Percentiles rank a stretch among this genome's conserved stretches.
phyloP scores from a whole-genome alignment of 1,140 invertebrate species.

The Cephus cinctus region DNA sequence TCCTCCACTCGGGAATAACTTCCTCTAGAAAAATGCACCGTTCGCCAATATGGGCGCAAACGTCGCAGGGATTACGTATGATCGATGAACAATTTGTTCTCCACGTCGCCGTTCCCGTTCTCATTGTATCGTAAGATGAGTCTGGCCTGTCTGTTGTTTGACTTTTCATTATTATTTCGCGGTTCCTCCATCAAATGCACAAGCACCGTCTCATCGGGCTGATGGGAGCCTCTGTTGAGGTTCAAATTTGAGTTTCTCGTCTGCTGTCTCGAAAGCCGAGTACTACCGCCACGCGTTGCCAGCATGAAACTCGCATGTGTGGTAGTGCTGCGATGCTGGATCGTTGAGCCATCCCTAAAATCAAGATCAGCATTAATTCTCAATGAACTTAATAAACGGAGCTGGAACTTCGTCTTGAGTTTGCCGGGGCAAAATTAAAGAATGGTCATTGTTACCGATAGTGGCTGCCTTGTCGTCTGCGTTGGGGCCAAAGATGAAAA shows the following conservation, averaged over 20 bases:
- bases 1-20: too few species aligned
- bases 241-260: slow-evolving; percentile 2
- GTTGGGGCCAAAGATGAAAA: slow-evolving; percentile 70
- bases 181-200: neutral
- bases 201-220: neutral
- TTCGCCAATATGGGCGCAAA: too few species aligned
- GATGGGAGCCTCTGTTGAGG: neutral
- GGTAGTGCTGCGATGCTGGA: neutral
- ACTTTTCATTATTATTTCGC: neutral
- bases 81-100: too few species aligned
- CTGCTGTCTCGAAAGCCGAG: neutral
- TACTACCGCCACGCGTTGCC: neutral
- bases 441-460: slow-evolving; percentile 11
- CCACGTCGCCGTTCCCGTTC: neutral
- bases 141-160: neutral
- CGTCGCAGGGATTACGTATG: too few species aligned
- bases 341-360: neutral
- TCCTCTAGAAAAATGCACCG: too few species aligned
- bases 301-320: neutral
- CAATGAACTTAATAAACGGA: too few species aligned
- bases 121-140: neutral
- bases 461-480: slow-evolving; percentile 25
- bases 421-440: neutral
- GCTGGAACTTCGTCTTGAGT: too few species aligned
- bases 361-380: too few species aligned